Percentiles rank a stretch among this genome's conserved stretches.
Evolutionary conservation across 2,797 vertebrate species (phyloP).

Genomic region (Sebastes melanostomus): DNA sequence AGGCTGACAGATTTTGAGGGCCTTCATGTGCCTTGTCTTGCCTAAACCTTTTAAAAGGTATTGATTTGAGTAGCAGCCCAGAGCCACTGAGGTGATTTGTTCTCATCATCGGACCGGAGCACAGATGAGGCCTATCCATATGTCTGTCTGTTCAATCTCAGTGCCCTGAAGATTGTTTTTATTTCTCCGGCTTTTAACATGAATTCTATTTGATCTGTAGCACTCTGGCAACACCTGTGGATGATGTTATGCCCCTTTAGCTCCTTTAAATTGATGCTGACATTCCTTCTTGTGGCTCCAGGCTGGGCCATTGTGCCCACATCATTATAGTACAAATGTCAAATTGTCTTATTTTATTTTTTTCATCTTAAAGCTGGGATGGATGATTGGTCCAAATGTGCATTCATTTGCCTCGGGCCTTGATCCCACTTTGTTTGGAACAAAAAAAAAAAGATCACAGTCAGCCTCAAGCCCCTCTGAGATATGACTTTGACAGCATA

Average conservation of each 20-base stretch:
- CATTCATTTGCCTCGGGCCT: conserved; percentile 9
- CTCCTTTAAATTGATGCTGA: conserved; percentile 30
- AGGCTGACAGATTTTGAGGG: conserved; percentile 16
- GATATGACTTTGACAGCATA: conserved; percentile 5
- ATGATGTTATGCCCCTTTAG: conserved; percentile 8
- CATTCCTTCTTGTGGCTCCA: conserved; percentile 31
- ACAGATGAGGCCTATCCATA: conserved; percentile 30
- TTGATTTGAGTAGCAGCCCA: conserved; percentile 50
- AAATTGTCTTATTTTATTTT: conserved; percentile 9
- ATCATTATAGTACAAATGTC: conserved; percentile 40
- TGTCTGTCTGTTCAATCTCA: conserved; percentile 23
- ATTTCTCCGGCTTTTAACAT: conserved; percentile 32
- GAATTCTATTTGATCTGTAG: conserved; percentile 31
- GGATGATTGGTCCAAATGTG: conserved; percentile 33
- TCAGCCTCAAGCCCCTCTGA: neutral
- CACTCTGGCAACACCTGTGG: conserved; percentile 33
- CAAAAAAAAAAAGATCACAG: conserved; percentile 25
- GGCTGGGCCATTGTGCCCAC: conserved; percentile 32
- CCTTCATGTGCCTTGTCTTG: conserved; percentile 34
- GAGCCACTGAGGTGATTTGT: conserved; percentile 42
- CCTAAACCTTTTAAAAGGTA: conserved; percentile 56
- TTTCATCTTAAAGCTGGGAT: neutral
- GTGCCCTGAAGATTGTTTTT: conserved; percentile 35
- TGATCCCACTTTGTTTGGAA: conserved; percentile 31
- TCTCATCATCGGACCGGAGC: conserved; percentile 38